phyloP scores from a whole-genome alignment of 2,113 vertebrate species.

The Muntiacus reevesi region DNA sequence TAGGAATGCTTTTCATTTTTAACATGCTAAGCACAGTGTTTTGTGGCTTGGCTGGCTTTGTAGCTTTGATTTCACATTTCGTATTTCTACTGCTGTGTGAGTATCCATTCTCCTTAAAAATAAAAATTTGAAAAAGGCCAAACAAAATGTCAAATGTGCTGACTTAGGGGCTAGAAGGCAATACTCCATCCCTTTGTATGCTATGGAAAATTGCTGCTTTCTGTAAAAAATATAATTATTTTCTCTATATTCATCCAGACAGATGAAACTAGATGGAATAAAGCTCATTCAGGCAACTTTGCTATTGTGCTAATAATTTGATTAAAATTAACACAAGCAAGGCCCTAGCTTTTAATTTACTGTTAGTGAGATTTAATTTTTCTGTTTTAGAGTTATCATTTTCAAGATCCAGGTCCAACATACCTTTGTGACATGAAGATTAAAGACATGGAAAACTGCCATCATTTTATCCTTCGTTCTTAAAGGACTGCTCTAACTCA shows the following conservation, averaged over 20 bases:
- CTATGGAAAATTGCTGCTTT: slow-evolving; percentile 59
- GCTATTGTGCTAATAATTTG: slow-evolving; percentile 74
- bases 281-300: slow-evolving; percentile 66
- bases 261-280: slow-evolving; percentile 40
- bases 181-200: neutral
- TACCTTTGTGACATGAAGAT: slow-evolving; percentile 79
- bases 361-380: slow-evolving; percentile 72
- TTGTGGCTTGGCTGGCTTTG: neutral
- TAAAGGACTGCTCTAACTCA: slow-evolving; percentile 76
- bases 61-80: slow-evolving; percentile 15
- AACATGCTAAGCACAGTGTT: neutral
- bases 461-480: slow-evolving; percentile 71
- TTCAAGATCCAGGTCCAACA: slow-evolving; percentile 69
- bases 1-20: neutral
- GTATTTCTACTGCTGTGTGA: slow-evolving; percentile 25
- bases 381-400: slow-evolving; percentile 72
- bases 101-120: slow-evolving; percentile 70
- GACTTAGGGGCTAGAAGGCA: slow-evolving; percentile 18
- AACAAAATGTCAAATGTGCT: slow-evolving; percentile 42
- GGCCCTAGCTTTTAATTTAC: slow-evolving; percentile 66
- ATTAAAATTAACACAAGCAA: slow-evolving; percentile 72
- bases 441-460: slow-evolving; percentile 76
- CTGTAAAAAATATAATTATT: slow-evolving; percentile 64
- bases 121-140: slow-evolving; percentile 68
- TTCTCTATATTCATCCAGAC: slow-evolving; percentile 59